phyloP scores from a whole-genome alignment of 2,113 vertebrate species.

The Ranitomeya imitator region DNA sequence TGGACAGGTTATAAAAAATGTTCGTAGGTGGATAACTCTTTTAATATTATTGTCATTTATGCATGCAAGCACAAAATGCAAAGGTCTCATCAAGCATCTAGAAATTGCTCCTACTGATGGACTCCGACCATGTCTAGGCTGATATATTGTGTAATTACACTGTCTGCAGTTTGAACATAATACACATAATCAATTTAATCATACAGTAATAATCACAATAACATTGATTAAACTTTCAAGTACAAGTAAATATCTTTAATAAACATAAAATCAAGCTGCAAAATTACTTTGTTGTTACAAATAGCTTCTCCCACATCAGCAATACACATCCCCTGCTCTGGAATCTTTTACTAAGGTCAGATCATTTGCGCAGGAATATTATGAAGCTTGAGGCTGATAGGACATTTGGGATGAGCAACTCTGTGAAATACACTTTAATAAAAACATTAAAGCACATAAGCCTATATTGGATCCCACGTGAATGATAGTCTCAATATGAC shows the following conservation, averaged over 20 bases:
- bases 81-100: background rate
- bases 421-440: constrained; percentile 48
- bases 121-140: background rate
- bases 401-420: constrained; percentile 35
- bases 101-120: background rate
- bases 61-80: background rate
- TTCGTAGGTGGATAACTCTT: too few species aligned
- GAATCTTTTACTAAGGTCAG: constrained; percentile 25
- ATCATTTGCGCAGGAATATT: constrained; percentile 23
- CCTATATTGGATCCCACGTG: constrained; percentile 32
- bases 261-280: constrained; percentile 6
- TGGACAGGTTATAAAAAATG: too few species aligned
- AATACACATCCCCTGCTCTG: background rate
- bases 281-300: constrained; percentile 17
- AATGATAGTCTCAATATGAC: constrained; percentile 30
- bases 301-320: constrained; percentile 6
- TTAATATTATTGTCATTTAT: background rate
- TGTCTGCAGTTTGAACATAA: background rate
- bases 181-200: constrained; percentile 27
- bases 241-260: background rate
- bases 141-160: background rate
- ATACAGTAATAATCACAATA: background rate
- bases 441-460: constrained; percentile 43
- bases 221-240: constrained; percentile 29
- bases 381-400: constrained; percentile 28